A percentile compares a stretch with the other conserved stretches of the same genome.
Evolutionary conservation across 2,888 invertebrate species (phyloP).

Genomic region (Polymixis flavicincta): DNA sequence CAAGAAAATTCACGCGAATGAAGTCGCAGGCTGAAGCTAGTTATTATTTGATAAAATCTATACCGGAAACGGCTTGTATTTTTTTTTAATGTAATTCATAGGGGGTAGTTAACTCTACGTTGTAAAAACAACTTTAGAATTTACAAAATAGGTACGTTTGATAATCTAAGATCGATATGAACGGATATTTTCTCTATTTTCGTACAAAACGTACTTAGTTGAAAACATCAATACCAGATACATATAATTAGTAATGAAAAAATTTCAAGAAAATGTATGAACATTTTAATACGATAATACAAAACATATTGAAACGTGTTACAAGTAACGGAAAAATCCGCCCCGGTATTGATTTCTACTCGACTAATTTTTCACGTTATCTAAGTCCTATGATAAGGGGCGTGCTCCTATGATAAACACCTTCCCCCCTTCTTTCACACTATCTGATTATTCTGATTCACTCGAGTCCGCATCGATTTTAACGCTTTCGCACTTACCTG

Average conservation of each 20-base stretch:
- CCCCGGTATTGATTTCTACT: conserved; percentile 85
- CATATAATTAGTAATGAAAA: background rate
- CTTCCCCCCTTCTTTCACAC: conserved; percentile 83
- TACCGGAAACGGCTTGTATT: no score
- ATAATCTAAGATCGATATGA: conserved; percentile 1
- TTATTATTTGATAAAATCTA: no score
- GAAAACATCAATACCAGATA: background rate
- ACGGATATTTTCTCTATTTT: background rate
- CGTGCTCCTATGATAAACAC: conserved; percentile 80
- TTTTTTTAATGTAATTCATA: no score
- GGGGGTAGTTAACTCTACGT: no score
- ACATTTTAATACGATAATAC: conserved; percentile 28
- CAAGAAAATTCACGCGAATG: no score
- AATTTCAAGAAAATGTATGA: conserved; percentile 16
- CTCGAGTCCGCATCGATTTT: conserved; percentile 63
- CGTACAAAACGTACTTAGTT: background rate
- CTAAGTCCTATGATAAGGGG: conserved; percentile 82
- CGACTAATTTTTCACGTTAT: conserved; percentile 84
- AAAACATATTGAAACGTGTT: conserved; percentile 29
- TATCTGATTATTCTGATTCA: conserved; percentile 74
- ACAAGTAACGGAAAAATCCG: conserved; percentile 74
- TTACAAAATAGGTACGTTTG: background rate
- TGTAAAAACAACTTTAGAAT: background rate
- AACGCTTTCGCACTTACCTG: conserved; percentile 48
- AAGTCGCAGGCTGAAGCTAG: no score